Conservation (phyloP, 2,113 vertebrate genomes). For the Chelonoidis abingdonii region DNA sequence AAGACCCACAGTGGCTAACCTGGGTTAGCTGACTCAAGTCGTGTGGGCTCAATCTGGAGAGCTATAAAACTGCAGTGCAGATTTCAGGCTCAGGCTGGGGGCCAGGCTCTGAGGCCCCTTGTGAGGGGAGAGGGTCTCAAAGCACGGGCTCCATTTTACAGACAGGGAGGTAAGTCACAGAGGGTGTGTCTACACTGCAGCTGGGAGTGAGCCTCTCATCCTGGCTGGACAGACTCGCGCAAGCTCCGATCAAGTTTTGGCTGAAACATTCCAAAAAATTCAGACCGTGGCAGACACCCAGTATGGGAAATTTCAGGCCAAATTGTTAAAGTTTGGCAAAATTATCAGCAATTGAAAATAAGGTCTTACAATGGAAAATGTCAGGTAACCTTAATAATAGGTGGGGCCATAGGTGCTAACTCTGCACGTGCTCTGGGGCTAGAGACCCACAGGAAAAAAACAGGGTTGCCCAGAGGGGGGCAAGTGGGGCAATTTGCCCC, state of each 20-base stretch:
- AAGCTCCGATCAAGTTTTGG: background rate
- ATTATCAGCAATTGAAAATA: background rate
- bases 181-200: background rate
- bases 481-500: no score
- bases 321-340: background rate
- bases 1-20: no score
- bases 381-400: background rate
- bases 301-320: background rate
- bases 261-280: background rate
- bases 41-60: background rate
- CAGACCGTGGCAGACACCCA: background rate
- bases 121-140: no score
- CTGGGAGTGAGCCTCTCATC: background rate
- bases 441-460: no score
- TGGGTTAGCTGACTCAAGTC: background rate
- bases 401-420: no score
- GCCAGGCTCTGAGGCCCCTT: background rate
- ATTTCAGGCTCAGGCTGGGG: background rate
- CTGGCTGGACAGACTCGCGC: background rate
- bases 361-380: background rate
- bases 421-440: no score
- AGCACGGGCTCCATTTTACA: background rate
- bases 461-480: no score
- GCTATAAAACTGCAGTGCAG: background rate
- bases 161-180: background rate